Conservation (phyloP, 2,113 vertebrate species). For the Callospermophilus lateralis region DNA sequence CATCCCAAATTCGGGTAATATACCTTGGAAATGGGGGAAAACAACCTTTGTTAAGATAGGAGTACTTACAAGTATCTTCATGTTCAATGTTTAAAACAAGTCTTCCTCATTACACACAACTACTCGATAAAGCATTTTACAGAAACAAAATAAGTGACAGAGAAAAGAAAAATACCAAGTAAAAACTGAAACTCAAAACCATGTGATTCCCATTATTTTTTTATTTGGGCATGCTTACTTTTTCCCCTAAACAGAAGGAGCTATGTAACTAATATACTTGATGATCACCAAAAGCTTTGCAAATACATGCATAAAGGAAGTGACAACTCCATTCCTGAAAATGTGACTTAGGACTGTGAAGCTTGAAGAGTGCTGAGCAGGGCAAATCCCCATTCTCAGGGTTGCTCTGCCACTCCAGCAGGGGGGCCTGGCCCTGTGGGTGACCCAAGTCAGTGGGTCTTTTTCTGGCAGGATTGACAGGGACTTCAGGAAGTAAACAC, state of each 20-base stretch:
- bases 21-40: conserved; percentile 84
- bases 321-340: not conserved
- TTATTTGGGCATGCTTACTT: not conserved
- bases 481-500: not conserved
- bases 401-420: not conserved
- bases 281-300: not conserved
- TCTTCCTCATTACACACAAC: not conserved
- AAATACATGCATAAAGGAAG: not conserved
- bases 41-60: conserved; percentile 10
- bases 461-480: not conserved
- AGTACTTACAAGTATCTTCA: not conserved
- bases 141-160: conserved; percentile 17
- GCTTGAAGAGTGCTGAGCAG: not conserved
- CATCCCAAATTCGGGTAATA: conserved; percentile 96
- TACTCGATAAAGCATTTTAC: conserved; percentile 5
- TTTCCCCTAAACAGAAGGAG: not conserved
- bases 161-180: conserved; percentile 34
- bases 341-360: not conserved
- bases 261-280: not conserved
- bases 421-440: not conserved
- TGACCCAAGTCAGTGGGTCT: not conserved
- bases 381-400: not conserved
- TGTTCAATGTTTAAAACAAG: conserved; percentile 25
- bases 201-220: conserved; percentile 37
- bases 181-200: conserved; percentile 1